Evolutionary conservation across 23 tunicate species (phyloP).

Genomic region (Phallusia fumigata): DNA sequence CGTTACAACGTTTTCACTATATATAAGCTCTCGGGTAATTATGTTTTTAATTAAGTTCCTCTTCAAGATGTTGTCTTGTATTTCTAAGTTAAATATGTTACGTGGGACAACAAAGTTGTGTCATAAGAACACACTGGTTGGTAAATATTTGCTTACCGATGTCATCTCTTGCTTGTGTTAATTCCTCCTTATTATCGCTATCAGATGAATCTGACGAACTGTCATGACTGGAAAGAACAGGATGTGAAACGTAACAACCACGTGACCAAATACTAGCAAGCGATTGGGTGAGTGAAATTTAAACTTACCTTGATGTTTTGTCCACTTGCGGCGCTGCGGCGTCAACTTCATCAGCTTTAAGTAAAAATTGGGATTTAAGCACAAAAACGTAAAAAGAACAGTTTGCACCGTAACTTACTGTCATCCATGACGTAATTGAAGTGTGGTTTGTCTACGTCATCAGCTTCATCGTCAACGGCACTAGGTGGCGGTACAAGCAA

Average conservation of each 20-base stretch:
- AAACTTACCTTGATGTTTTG: not conserved
- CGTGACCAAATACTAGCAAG: not conserved
- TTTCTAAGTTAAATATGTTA: no score
- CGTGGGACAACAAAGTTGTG: no score
- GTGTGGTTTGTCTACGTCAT: slow-evolving; percentile 60
- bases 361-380: not conserved
- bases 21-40: no score
- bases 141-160: no score
- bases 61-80: no score
- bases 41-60: no score
- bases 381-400: not conserved
- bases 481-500: slow-evolving; percentile 23
- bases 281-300: not conserved
- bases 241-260: not conserved
- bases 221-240: not conserved
- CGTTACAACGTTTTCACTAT: no score
- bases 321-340: slow-evolving; percentile 9
- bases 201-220: not conserved
- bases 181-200: not conserved
- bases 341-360: not conserved
- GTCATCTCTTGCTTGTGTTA: not conserved
- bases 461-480: slow-evolving; percentile 17
- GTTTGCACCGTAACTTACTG: slow-evolving; percentile 4
- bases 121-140: no score
- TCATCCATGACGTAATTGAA: slow-evolving; percentile 59